Conservation (phyloP, 2,113 vertebrate genomes). For the Sialia sialis region DNA sequence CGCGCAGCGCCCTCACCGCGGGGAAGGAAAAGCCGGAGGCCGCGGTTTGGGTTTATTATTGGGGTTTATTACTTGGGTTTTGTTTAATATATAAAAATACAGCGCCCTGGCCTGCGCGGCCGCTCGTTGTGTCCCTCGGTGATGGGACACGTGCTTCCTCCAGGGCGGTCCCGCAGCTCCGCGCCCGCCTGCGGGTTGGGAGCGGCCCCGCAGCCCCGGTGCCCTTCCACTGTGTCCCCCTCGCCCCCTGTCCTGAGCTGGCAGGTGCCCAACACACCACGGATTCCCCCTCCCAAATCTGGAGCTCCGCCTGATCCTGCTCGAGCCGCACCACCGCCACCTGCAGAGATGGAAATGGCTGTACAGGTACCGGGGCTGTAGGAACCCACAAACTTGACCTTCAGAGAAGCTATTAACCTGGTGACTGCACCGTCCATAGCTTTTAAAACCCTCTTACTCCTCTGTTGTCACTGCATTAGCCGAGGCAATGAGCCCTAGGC, state of each 20-base stretch:
- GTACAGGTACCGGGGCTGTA: neutral
- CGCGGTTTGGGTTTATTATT: neutral
- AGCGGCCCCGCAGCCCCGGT: neutral
- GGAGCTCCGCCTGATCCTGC: neutral
- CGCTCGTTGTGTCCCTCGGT: rapidly evolving
- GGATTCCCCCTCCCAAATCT: too few species aligned
- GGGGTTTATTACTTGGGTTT: neutral
- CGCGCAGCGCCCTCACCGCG: neutral
- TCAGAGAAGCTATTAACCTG: neutral
- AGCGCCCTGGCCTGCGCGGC: neutral
- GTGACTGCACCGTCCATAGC: neutral
- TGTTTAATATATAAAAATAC: neutral
- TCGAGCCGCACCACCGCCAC: neutral
- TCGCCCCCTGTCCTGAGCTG: rapidly evolving
- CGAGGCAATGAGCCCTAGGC: neutral
- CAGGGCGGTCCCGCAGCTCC: neutral
- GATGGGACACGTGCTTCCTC: neutral
- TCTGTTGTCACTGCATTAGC: neutral
- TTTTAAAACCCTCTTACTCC: neutral
- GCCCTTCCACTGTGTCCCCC: neutral
- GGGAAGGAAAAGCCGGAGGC: neutral
- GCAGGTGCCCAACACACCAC: rapidly evolving
- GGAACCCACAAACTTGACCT: neutral
- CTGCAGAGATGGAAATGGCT: rapidly evolving
- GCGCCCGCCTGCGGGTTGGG: neutral